Conservation (phyloP, 2,113 vertebrate species). For the Oceanites oceanicus region DNA sequence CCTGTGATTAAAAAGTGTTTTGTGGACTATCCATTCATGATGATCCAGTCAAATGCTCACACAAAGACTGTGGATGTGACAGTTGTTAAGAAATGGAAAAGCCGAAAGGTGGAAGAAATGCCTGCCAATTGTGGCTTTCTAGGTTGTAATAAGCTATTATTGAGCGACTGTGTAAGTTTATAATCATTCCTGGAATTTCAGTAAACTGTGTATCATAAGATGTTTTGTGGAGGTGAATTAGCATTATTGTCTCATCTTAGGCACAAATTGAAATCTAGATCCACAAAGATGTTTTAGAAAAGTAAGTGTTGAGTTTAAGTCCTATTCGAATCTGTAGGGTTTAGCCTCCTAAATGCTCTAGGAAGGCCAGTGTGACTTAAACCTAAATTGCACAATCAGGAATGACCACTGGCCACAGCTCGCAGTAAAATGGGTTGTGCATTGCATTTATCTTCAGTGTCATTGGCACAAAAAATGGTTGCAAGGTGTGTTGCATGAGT, state of each 20-base stretch:
- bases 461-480: neutral
- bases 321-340: neutral
- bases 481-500: neutral
- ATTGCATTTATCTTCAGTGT: neutral
- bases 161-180: slow-evolving; percentile 29
- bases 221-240: neutral
- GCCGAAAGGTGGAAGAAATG: slow-evolving; percentile 29
- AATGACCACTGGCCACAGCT: neutral
- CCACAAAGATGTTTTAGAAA: neutral
- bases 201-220: neutral
- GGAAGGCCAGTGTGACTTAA: neutral
- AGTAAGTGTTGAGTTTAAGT: neutral
- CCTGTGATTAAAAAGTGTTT: slow-evolving; percentile 51
- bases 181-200: slow-evolving; percentile 5
- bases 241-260: neutral
- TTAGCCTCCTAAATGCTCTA: neutral
- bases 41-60: slow-evolving; percentile 36
- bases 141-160: slow-evolving; percentile 54
- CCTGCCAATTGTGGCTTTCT: slow-evolving; percentile 33
- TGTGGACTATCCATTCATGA: slow-evolving; percentile 26
- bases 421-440: neutral
- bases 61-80: slow-evolving; percentile 30
- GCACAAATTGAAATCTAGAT: neutral
- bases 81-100: slow-evolving; percentile 55
- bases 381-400: neutral